Evolutionary conservation across 2,888 invertebrate genomes (phyloP).

Genomic region (Scaptomyza flava): DNA sequence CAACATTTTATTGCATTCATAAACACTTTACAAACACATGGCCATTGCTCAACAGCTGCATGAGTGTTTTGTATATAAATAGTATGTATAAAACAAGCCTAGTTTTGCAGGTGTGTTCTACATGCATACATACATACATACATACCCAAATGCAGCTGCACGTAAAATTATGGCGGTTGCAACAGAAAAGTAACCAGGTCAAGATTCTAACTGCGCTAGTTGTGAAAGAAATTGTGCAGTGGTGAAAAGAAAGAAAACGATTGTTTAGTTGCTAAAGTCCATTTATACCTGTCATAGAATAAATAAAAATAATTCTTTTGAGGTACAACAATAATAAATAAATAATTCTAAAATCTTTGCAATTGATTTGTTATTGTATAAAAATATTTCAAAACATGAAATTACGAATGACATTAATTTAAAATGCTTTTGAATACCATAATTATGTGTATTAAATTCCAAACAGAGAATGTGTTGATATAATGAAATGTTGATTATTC

Average conservation of each 20-base stretch:
- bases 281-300: background rate
- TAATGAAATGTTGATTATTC: too few relatives aligned
- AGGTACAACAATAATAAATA: too few relatives aligned
- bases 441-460: too few relatives aligned
- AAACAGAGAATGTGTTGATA: too few relatives aligned
- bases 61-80: background rate
- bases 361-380: too few relatives aligned
- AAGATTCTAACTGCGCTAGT: background rate
- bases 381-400: too few relatives aligned
- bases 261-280: background rate
- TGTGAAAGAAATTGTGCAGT: background rate
- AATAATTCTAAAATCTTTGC: too few relatives aligned
- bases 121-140: slow-evolving; percentile 4
- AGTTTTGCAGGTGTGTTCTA: background rate
- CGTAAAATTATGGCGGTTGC: background rate
- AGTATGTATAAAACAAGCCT: background rate
- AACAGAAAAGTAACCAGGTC: slow-evolving; percentile 7
- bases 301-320: too few relatives aligned
- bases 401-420: too few relatives aligned
- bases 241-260: background rate
- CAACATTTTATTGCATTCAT: background rate
- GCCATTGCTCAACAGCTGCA: background rate
- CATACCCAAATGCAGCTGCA: slow-evolving; percentile 11
- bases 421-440: too few relatives aligned
- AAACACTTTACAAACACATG: background rate